Conservation (phyloP, 2,888 invertebrate species). For the Temnothorax unifasciatus region DNA sequence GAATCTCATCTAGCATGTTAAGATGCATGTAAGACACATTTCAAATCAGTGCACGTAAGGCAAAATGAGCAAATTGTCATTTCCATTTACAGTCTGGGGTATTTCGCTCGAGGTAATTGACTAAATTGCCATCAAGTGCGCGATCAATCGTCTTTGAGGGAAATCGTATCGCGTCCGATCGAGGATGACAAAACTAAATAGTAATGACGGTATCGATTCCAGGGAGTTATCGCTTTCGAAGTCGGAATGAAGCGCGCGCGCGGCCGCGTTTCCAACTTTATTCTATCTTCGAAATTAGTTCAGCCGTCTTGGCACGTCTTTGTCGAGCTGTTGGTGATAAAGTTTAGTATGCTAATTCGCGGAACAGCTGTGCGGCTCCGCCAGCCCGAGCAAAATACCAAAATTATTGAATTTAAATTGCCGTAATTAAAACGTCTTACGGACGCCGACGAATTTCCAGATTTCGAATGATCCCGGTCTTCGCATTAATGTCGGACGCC, state of each 20-base stretch:
- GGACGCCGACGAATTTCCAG: constrained; percentile 76
- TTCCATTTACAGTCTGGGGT: constrained; percentile 9
- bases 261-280: constrained; percentile 82
- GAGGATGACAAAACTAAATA: constrained; percentile 76
- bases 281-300: constrained; percentile 86
- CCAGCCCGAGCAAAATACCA: constrained; percentile 82
- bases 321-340: constrained; percentile 86
- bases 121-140: constrained; percentile 25
- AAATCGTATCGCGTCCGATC: constrained; percentile 19
- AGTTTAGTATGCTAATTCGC: constrained; percentile 86
- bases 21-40: not conserved
- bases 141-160: constrained; percentile 1
- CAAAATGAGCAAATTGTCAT: not conserved
- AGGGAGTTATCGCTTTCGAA: constrained; percentile 79
- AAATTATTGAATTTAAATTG: constrained; percentile 87
- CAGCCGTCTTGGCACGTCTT: constrained; percentile 86
- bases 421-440: constrained; percentile 85
- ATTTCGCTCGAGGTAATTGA: constrained; percentile 33
- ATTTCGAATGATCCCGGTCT: constrained; percentile 63
- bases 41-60: not conserved
- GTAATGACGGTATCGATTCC: constrained; percentile 79
- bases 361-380: constrained; percentile 84
- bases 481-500: constrained; percentile 71
- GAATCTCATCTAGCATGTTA: not conserved
- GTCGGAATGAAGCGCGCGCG: constrained; percentile 65